phyloP scores from a whole-genome alignment of 2,113 vertebrate genomes.

The Cyanoliseus patagonus region DNA sequence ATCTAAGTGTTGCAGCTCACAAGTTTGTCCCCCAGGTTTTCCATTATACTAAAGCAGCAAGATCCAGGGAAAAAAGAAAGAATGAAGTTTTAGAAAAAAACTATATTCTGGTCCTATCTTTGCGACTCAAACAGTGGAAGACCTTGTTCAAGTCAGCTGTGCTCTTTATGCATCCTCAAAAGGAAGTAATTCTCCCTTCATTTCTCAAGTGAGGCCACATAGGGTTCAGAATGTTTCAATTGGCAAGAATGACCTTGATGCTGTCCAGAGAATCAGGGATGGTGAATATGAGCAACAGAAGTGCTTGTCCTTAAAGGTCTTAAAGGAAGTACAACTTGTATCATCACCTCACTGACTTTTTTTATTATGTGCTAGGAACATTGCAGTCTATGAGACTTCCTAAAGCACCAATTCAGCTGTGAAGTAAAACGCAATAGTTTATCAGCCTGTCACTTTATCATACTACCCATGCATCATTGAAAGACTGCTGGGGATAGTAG shows the following conservation, averaged over 20 bases:
- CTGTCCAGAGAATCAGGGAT: background rate
- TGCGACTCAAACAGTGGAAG: background rate
- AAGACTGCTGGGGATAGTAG: background rate
- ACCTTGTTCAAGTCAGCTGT: background rate
- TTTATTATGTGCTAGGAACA: background rate
- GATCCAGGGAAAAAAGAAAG: background rate
- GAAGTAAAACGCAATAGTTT: slow-evolving; percentile 11
- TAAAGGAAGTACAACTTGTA: background rate
- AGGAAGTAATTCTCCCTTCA: background rate
- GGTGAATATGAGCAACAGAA: background rate
- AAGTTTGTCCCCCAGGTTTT: background rate
- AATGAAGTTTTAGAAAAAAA: background rate
- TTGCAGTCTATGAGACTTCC: background rate
- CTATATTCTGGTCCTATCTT: background rate
- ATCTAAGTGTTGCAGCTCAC: background rate
- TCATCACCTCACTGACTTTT: background rate
- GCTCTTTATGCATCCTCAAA: background rate
- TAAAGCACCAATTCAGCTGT: background rate
- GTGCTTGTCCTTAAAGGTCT: background rate
- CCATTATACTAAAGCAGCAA: background rate
- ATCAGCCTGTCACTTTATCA: background rate
- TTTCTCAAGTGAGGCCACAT: background rate
- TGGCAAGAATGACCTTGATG: background rate
- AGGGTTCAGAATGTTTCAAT: background rate
- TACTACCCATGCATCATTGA: background rate